Conservation (phyloP, 2,797 vertebrate species). For the Mormyrus proboscirostris region DNA sequence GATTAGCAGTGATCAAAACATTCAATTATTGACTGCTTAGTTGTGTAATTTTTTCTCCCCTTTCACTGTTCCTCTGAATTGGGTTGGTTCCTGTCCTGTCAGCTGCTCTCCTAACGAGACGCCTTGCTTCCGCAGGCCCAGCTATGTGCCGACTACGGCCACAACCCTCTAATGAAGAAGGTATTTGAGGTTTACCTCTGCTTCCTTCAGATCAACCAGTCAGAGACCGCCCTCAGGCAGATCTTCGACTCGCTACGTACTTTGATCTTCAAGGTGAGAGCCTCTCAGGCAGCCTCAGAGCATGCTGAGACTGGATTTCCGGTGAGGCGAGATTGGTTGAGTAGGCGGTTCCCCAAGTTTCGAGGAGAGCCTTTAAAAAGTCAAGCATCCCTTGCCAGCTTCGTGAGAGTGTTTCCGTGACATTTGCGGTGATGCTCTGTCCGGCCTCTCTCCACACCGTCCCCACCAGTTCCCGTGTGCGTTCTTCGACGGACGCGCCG, state of each 20-base stretch:
- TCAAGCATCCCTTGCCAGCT: neutral
- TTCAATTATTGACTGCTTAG: neutral
- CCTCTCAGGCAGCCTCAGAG: neutral
- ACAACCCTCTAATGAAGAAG: slow-evolving; percentile 97
- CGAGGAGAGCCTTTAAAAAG: neutral
- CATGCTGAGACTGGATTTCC: neutral
- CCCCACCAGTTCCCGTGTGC: slow-evolving; percentile 81
- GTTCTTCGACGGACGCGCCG: slow-evolving; percentile 90
- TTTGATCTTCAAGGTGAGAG: slow-evolving; percentile 88
- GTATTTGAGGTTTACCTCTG: slow-evolving; percentile 93
- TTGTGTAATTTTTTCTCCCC: neutral
- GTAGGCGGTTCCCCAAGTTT: neutral
- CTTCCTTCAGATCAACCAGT: slow-evolving; percentile 95
- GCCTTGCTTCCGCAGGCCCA: slow-evolving; percentile 68
- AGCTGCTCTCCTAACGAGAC: neutral
- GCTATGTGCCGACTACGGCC: slow-evolving; percentile 80
- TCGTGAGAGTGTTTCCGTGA: neutral
- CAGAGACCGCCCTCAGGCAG: slow-evolving; percentile 84
- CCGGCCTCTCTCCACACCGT: neutral
- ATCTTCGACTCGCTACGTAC: slow-evolving; percentile 86
- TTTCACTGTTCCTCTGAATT: neutral
- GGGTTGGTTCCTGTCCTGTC: neutral
- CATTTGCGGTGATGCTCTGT: neutral
- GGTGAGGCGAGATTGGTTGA: neutral
- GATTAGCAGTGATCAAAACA: neutral